Evolutionary conservation across 37 sponge, comb jelly and placozoan genomes (phyloP), one percentile per base, ranked within the genome.

Genomic region (Aplysina aerophoba): DNA sequence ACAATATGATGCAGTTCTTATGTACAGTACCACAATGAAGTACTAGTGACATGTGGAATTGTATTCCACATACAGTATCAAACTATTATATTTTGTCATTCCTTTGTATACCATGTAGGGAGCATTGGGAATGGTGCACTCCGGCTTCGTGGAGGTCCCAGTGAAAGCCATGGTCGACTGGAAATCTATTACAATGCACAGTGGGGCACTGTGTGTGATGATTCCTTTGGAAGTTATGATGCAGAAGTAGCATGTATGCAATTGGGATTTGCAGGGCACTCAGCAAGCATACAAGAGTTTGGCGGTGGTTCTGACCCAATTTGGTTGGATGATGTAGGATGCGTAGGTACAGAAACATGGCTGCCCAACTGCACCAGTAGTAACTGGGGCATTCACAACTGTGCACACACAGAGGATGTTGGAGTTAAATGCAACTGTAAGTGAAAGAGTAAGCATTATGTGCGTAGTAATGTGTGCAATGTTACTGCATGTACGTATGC

Each of bases 131-230:
- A 40, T 75, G 53, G 50, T 6, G 78, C 22, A 12, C n/a, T 75
- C 25, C 39, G 78, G 40, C 53, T 75, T 15, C 12, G 3, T 36
- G 44, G 54, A 41, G 44, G 54, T 1, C 16, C 44, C 1, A 24
- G 54, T 31, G 71, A 69, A 35, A 75, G n/a, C 25, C 11, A 24
- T n/a, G 78, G 78, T 24, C 37, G 54, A 24, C 53, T 75, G 20
- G 54, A 75, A 4, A 54, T 75, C 38, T 75, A 25, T 41, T 75
- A 75, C 53, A 75, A 54, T 41, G 53, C 14, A 24, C 44, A 44
- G 1, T 75, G 78, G 78, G 78, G 78, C 17, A 75, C 78, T 75
- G 78, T 75, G 1, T 75, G 78, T 11, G 78, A 75, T 40, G 78
- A 75, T 11, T 24, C 1, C 4, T 75, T 75, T 41, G 44, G n/a